Evolutionary conservation across 2,113 vertebrate species (phyloP).

Genomic region (Dicerorhinus sumatrensis): DNA sequence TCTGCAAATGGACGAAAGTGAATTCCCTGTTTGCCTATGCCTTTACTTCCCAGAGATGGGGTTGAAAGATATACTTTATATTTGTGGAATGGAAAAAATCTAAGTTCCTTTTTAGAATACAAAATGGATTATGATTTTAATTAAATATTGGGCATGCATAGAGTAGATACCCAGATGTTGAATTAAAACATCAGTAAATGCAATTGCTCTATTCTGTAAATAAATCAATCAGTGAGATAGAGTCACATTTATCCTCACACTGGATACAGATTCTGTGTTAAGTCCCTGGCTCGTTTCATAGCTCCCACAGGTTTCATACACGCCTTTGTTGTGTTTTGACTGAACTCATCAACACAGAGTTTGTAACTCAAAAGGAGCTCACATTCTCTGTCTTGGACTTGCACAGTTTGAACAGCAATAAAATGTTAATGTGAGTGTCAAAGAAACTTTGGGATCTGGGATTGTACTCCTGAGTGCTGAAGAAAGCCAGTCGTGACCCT

Average conservation of each 20-base stretch:
- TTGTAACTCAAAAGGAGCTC: conserved; percentile 51
- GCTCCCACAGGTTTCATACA: neutral
- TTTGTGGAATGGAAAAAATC: neutral
- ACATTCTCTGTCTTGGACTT: conserved; percentile 2
- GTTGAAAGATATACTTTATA: neutral
- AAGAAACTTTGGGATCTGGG: conserved; percentile 2
- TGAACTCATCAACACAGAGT: conserved; percentile 5
- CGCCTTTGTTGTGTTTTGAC: conserved; percentile 16
- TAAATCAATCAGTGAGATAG: conserved; percentile 8
- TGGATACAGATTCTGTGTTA: neutral
- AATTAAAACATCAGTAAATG: conserved; percentile 62
- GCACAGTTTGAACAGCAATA: conserved; percentile 75
- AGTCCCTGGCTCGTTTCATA: neutral
- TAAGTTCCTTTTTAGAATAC: conserved; percentile 1
- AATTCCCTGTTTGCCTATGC: neutral
- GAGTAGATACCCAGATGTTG: neutral
- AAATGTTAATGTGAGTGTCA: neutral
- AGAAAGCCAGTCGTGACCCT: conserved; percentile 76
- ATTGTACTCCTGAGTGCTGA: conserved; percentile 69
- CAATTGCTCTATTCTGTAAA: conserved; percentile 65
- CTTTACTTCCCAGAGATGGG: neutral
- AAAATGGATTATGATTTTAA: conserved; percentile 51
- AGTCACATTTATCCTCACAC: neutral
- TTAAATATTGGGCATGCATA: conserved; percentile 17
- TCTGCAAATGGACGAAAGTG: neutral